Percentiles rank a stretch among this genome's conserved stretches.
phyloP scores from a whole-genome alignment of 2,113 vertebrate species.

The Hystrix cristata region DNA sequence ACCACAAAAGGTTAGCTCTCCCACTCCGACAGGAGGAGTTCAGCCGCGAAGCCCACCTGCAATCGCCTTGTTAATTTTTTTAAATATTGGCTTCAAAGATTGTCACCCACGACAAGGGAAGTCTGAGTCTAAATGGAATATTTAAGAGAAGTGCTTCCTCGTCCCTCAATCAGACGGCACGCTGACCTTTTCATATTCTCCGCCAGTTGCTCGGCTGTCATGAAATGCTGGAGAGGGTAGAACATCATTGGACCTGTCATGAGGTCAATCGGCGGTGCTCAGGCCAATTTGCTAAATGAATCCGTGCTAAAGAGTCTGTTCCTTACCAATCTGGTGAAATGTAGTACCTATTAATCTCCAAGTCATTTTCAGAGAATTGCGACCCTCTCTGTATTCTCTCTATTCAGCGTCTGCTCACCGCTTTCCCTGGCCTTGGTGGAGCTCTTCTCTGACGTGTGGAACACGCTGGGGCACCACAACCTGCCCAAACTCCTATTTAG shows the following conservation, averaged over 20 bases:
- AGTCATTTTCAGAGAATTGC: conserved; percentile 40
- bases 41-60: conserved; percentile 83
- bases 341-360: conserved; percentile 55
- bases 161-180: conserved; percentile 65
- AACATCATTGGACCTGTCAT: conserved; percentile 58
- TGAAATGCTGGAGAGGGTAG: conserved; percentile 58
- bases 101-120: conserved; percentile 67
- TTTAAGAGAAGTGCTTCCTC: conserved; percentile 61
- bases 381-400: neutral
- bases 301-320: conserved; percentile 27
- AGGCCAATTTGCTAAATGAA: conserved; percentile 75
- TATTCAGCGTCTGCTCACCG: neutral
- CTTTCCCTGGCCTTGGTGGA: neutral
- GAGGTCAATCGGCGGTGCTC: conserved; percentile 60
- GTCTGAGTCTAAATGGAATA: conserved; percentile 79
- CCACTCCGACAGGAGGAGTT: conserved; percentile 77
- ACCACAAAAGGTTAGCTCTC: conserved; percentile 84
- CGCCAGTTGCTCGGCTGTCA: conserved; percentile 69
- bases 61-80: conserved; percentile 84
- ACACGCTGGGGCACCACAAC: neutral
- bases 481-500: neutral
- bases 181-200: conserved; percentile 77
- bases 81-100: conserved; percentile 80
- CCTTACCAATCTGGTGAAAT: conserved; percentile 51
- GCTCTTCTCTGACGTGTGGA: neutral